Evolutionary conservation across 2,888 invertebrate species (phyloP).

Genomic region (Phytoseiulus persimilis): DNA sequence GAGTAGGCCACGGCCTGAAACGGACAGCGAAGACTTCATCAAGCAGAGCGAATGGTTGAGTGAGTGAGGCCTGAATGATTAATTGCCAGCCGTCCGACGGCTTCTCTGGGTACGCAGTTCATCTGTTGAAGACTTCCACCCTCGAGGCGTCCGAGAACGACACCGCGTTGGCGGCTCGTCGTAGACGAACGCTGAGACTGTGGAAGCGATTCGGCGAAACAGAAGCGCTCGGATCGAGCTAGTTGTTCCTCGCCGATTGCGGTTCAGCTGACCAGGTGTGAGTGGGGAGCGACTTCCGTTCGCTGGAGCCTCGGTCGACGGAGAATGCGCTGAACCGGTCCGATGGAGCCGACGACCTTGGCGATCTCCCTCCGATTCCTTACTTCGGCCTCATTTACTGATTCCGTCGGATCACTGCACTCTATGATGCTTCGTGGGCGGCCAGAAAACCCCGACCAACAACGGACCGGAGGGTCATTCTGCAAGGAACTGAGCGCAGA

Average conservation of each 20-base stretch:
- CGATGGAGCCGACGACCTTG: too few relatives aligned
- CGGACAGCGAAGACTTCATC: not conserved
- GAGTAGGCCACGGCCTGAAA: not conserved
- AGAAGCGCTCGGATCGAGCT: too few relatives aligned
- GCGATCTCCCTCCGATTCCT: not conserved
- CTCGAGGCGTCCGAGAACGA: not conserved
- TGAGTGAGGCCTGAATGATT: not conserved
- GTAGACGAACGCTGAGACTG: too few relatives aligned
- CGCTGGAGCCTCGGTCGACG: too few relatives aligned
- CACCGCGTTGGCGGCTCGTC: not conserved
- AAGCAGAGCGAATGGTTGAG: not conserved
- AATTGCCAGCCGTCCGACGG: not conserved
- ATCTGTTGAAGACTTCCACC: too few relatives aligned
- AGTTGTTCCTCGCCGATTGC: too few relatives aligned
- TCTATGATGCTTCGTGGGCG: not conserved
- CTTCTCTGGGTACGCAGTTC: not conserved
- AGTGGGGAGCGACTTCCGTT: too few relatives aligned
- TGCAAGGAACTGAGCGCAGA: not conserved
- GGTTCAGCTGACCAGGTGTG: too few relatives aligned
- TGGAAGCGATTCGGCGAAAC: too few relatives aligned
- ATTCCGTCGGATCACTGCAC: constrained; percentile 24
- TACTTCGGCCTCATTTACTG: constrained; percentile 37
- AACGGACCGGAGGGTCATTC: not conserved
- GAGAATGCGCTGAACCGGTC: too few relatives aligned
- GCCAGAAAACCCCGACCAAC: not conserved